Conservation (phyloP, 2,797 vertebrate species). For the Remorina albescens region DNA sequence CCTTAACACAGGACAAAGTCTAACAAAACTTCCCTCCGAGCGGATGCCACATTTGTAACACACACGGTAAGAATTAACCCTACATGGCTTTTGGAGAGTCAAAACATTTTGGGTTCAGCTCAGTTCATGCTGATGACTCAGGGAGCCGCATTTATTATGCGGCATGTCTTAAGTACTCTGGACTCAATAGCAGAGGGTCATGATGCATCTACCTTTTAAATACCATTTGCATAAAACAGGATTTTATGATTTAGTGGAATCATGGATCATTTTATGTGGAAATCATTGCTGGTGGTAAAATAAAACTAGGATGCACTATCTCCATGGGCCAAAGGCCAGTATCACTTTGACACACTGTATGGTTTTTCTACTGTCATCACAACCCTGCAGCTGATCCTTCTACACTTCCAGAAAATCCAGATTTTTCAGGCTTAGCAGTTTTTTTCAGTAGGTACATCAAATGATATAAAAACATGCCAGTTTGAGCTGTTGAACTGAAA, state of each 20-base stretch:
- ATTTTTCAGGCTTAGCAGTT: neutral
- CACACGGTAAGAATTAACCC: neutral
- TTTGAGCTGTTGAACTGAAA: slow-evolving; percentile 1
- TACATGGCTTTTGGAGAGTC: neutral
- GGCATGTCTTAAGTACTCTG: slow-evolving; percentile 13
- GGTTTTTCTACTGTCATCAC: slow-evolving; percentile 17
- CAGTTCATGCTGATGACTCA: slow-evolving; percentile 11
- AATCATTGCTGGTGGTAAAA: slow-evolving; percentile 41
- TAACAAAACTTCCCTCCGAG: neutral
- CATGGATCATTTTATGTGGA: slow-evolving; percentile 37
- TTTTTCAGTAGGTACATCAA: neutral
- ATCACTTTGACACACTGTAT: neutral
- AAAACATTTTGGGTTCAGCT: slow-evolving; percentile 2
- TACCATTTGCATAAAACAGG: slow-evolving; percentile 13
- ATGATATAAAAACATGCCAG: neutral
- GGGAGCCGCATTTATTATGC: neutral
- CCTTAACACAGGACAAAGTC: neutral
- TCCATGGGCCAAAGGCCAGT: slow-evolving; percentile 54
- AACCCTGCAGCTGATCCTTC: slow-evolving; percentile 37
- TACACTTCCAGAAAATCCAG: slow-evolving; percentile 17
- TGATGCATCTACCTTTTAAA: slow-evolving; percentile 18
- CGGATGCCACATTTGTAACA: neutral
- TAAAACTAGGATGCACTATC: slow-evolving; percentile 13
- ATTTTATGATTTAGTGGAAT: slow-evolving; percentile 48
- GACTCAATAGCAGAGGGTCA: neutral